These are phyloP conservation scores for Collichthys lucidus DNA, from an alignment of 2,113 vertebrate genomes.

Conservation along the genomic window DNA sequence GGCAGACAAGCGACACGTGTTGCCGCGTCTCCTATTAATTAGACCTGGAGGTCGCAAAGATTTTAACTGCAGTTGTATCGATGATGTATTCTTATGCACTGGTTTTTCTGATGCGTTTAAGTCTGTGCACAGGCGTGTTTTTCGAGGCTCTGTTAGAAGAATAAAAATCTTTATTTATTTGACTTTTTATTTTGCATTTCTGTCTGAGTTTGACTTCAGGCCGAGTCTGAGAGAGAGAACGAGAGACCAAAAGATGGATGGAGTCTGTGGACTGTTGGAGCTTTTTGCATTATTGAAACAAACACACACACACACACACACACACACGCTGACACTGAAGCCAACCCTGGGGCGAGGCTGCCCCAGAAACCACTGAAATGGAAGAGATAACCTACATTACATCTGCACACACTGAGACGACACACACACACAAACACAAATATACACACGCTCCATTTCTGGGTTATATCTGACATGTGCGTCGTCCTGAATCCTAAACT, in stretches of 20 bases:
- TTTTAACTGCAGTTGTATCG: not conserved
- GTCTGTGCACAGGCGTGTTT: not conserved
- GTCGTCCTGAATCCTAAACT: not conserved
- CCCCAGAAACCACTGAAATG: slow-evolving; percentile 78
- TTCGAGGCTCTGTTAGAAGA: slow-evolving; percentile 13
- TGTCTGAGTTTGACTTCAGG: slow-evolving; percentile 42
- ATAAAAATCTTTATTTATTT: slow-evolving; percentile 3
- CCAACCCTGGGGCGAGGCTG: slow-evolving; percentile 70
- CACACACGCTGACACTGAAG: slow-evolving; percentile 26
- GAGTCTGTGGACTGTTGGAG: slow-evolving; percentile 28
- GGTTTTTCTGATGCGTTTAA: not conserved
- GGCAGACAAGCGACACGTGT: not conserved
- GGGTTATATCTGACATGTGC: too few species aligned
- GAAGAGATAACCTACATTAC: slow-evolving; percentile 84
- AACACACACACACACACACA: slow-evolving; percentile 14
- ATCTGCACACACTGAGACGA: not conserved
- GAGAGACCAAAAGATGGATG: slow-evolving; percentile 27
- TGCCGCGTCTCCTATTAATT: not conserved
- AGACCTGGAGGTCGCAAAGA: not conserved
- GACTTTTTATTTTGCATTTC: not conserved
- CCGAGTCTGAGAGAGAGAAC: not conserved
- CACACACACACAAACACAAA: slow-evolving; percentile 14
- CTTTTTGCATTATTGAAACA: slow-evolving; percentile 74
- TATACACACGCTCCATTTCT: not conserved
- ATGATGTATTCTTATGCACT: not conserved